Conservation (phyloP, 2,797 vertebrate species). For the Agapornis canus region DNA sequence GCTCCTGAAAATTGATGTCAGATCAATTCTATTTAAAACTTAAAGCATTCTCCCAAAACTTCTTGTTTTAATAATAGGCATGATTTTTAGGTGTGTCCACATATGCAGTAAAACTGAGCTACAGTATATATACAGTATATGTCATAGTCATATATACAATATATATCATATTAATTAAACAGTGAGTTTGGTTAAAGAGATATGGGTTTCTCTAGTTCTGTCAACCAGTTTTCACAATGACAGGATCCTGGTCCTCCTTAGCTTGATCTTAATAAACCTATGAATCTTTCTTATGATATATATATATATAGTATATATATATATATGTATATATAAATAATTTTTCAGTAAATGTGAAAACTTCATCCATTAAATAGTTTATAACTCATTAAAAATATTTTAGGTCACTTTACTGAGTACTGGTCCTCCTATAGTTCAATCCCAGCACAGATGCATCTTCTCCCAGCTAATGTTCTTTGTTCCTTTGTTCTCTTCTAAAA, state of each 20-base stretch:
- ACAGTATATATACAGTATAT: background rate
- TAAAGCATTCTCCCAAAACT: background rate
- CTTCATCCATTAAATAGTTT: background rate
- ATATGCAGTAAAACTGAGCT: background rate
- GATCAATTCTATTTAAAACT: background rate
- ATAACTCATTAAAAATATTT: background rate
- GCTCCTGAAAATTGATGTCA: background rate
- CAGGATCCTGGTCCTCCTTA: background rate
- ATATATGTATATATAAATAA: rapidly evolving
- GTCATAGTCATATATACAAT: background rate
- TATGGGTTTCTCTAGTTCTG: background rate
- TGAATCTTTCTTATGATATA: background rate
- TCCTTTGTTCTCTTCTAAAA: background rate
- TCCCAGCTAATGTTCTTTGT: background rate
- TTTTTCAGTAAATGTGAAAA: background rate
- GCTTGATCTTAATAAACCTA: background rate
- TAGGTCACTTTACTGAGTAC: background rate
- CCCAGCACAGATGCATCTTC: background rate
- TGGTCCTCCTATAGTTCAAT: background rate
- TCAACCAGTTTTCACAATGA: background rate
- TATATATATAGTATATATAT: rapidly evolving
- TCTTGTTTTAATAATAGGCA: background rate
- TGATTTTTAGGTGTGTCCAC: background rate
- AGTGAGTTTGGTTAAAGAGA: background rate
- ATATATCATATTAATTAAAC: background rate